Evolutionary conservation across 2,888 invertebrate species (phyloP).

Genomic region (Emesis russula): DNA sequence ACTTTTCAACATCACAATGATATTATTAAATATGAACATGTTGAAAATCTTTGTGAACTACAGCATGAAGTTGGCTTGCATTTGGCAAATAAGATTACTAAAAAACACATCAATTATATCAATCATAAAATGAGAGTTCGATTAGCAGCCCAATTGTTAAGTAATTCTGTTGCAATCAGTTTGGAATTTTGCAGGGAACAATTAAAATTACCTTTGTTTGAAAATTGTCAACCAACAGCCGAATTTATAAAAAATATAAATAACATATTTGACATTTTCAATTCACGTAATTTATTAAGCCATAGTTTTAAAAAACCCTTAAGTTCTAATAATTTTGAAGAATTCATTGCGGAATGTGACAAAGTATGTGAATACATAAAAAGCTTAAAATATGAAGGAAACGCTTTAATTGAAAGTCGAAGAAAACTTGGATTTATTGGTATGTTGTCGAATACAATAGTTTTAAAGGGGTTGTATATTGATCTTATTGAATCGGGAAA

Average conservation of each 20-base stretch:
- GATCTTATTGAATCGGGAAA: constrained; percentile 41
- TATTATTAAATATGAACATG: constrained; percentile 18
- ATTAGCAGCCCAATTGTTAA: not conserved
- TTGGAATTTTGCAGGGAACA: constrained; percentile 7
- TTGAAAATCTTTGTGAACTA: constrained; percentile 35
- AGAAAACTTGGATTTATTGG: constrained; percentile 40
- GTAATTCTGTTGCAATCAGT: no score
- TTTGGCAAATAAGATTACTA: constrained; percentile 42
- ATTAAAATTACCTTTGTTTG: constrained; percentile 35
- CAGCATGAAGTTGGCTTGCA: constrained; percentile 28
- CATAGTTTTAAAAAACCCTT: constrained; percentile 15
- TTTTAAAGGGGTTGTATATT: constrained; percentile 48
- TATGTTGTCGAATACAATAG: constrained; percentile 34
- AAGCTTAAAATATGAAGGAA: not conserved
- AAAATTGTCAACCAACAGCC: no score
- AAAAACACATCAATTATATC: constrained; percentile 33
- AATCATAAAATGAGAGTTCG: constrained; percentile 33
- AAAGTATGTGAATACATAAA: not conserved
- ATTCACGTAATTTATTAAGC: constrained; percentile 25
- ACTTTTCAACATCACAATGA: no score
- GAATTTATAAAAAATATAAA: no score
- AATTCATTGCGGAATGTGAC: not conserved
- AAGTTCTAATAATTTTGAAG: not conserved
- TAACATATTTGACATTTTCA: no score
- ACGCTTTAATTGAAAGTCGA: not conserved